Percentiles rank a stretch among this genome's conserved stretches.
phyloP scores from a whole-genome alignment of 2,888 invertebrate genomes.

The Watsonalla binaria region DNA sequence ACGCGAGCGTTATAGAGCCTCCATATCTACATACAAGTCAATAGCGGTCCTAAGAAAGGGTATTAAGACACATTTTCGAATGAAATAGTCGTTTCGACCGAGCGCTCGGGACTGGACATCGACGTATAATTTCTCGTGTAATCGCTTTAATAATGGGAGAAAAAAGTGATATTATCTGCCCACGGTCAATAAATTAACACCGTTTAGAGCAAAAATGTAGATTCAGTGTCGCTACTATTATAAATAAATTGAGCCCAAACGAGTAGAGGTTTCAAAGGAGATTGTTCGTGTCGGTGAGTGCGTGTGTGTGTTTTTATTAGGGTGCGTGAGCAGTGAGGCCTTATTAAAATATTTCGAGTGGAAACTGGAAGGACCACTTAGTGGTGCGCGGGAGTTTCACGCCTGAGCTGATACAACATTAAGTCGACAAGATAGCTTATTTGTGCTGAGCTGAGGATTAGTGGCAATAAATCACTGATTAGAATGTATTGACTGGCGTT shows the following conservation, averaged over 20 bases:
- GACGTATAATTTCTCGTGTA: constrained; percentile 78
- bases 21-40: constrained; percentile 19
- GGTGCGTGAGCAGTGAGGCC: constrained; percentile 76
- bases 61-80: constrained; percentile 33
- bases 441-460: constrained; percentile 77
- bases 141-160: constrained; percentile 76
- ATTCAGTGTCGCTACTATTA: constrained; percentile 77
- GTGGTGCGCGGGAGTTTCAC: constrained; percentile 78
- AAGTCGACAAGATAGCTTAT: constrained; percentile 79
- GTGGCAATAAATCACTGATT: constrained; percentile 78
- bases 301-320: constrained; percentile 73
- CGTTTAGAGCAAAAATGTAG: constrained; percentile 79
- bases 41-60: constrained; percentile 27
- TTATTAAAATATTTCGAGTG: constrained; percentile 79
- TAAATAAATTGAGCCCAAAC: constrained; percentile 66
- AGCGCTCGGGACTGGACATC: constrained; percentile 60
- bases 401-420: constrained; percentile 77
- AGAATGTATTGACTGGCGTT: constrained; percentile 78
- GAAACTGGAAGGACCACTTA: constrained; percentile 80
- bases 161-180: constrained; percentile 79
- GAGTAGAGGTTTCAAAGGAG: constrained; percentile 52
- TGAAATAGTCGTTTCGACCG: constrained; percentile 29
- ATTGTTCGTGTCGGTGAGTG: constrained; percentile 51
- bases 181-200: constrained; percentile 79
- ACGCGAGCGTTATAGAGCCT: constrained; percentile 58